phyloP scores from a whole-genome alignment of 2,113 vertebrate genomes.

The Canis aureus region DNA sequence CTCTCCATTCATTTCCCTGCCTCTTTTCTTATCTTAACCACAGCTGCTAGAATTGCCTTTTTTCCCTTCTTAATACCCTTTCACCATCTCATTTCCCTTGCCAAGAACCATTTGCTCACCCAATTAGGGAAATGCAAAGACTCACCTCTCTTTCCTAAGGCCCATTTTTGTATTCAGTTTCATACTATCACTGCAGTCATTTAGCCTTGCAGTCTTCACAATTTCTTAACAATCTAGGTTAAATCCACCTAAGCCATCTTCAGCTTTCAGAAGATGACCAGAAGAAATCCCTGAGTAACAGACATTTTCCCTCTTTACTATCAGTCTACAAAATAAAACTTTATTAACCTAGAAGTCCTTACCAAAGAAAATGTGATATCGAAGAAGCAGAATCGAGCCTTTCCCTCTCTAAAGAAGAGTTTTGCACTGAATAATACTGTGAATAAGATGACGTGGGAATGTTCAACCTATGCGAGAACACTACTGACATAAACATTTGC shows the following conservation, averaged over 20 bases:
- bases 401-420: neutral
- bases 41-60: neutral
- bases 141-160: neutral
- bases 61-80: neutral
- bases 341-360: neutral
- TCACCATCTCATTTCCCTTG: constrained; percentile 46
- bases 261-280: neutral
- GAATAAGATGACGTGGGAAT: neutral
- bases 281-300: neutral
- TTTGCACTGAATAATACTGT: neutral
- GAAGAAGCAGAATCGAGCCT: neutral
- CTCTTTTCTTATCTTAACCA: neutral
- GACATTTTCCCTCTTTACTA: neutral
- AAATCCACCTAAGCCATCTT: neutral
- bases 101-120: constrained; percentile 50
- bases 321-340: neutral
- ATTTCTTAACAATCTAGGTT: neutral
- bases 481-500: neutral
- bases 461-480: neutral
- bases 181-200: neutral
- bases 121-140: neutral
- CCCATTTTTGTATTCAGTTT: neutral
- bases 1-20: neutral
- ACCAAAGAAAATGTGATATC: neutral
- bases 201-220: neutral